A percentile compares a stretch with the other conserved stretches of the same genome.
phyloP scores from a whole-genome alignment of 2,113 vertebrate genomes.

The Pedetes capensis region DNA sequence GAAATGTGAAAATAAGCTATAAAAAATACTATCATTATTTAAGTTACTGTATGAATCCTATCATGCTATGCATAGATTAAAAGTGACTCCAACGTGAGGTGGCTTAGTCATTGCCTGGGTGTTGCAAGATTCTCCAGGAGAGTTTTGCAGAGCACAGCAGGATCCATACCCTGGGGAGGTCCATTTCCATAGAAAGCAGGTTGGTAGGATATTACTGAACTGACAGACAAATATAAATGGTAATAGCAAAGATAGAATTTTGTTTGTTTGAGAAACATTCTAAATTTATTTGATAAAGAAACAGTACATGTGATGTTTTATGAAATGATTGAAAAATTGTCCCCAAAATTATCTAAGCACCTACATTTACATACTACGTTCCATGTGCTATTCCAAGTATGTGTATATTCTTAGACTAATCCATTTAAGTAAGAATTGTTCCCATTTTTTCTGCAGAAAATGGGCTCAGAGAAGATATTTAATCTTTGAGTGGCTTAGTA shows the following conservation, averaged over 20 bases:
- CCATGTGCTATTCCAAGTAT: background rate
- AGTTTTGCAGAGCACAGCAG: background rate
- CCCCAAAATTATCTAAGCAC: background rate
- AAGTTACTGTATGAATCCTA: background rate
- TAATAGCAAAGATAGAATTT: background rate
- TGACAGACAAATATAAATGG: background rate
- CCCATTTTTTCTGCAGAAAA: background rate
- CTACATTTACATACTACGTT: background rate
- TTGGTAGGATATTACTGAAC: background rate
- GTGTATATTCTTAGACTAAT: background rate
- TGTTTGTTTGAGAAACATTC: background rate
- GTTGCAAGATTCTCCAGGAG: rapidly evolving
- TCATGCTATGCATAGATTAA: background rate
- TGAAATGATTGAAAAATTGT: background rate
- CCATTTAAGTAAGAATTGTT: background rate
- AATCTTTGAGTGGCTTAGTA: background rate
- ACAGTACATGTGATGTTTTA: background rate
- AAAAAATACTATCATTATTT: background rate
- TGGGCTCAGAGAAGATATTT: background rate
- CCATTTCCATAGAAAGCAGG: background rate
- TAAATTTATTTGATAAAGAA: background rate
- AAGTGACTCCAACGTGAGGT: background rate
- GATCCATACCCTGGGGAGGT: background rate
- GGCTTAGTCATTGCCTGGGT: background rate
- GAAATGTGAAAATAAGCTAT: background rate